These are phyloP conservation scores for Megalops atlanticus DNA, from an alignment of 2,113 vertebrate genomes.

Conservation along the genomic window DNA sequence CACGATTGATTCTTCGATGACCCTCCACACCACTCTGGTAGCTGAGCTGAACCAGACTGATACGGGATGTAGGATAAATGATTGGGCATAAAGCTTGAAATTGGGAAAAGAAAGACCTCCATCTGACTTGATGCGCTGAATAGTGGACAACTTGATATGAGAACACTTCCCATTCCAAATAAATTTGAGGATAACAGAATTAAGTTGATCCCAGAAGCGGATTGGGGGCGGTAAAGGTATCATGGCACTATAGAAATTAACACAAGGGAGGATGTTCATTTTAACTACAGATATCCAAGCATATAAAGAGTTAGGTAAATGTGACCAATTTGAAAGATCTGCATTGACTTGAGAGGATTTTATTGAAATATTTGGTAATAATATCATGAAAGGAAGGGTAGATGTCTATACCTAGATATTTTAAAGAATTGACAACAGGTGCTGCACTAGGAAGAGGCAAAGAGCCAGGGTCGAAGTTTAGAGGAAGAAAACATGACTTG, in stretches of 20 bases:
- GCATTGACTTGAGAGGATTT: neutral
- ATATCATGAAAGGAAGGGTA: neutral
- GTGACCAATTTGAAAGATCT: neutral
- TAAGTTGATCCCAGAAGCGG: neutral
- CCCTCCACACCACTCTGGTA: neutral
- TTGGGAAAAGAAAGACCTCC: neutral
- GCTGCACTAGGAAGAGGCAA: neutral
- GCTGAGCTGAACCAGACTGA: neutral
- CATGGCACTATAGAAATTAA: neutral
- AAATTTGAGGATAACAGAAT: neutral
- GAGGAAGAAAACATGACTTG: neutral
- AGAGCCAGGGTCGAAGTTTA: neutral
- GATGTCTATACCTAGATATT: neutral
- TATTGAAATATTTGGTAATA: neutral
- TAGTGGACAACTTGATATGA: too few species aligned
- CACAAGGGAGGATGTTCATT: slow-evolving; percentile 3
- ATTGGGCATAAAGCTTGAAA: neutral
- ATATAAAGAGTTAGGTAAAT: neutral
- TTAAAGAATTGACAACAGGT: neutral
- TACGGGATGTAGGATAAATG: neutral
- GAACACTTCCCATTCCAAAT: neutral
- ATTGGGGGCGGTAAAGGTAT: neutral
- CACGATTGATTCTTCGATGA: neutral
- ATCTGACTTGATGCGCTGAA: neutral
- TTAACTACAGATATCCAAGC: neutral